Evolutionary conservation across 2,888 invertebrate genomes (phyloP).

Genomic region (Aquatica leii): DNA sequence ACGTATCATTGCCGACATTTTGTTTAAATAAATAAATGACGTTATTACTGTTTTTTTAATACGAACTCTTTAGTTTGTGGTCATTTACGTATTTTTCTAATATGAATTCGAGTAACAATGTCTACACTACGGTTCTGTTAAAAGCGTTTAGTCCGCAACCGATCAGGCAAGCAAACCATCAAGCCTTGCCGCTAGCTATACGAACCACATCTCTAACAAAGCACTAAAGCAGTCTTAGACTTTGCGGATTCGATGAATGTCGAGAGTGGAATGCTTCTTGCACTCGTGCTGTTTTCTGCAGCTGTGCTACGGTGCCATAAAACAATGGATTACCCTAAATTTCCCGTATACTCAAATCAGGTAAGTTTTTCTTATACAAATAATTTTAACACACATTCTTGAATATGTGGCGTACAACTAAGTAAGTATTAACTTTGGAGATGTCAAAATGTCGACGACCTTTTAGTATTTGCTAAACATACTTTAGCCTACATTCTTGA

Average conservation of each 20-base stretch:
- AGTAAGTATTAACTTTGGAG: constrained; percentile 45
- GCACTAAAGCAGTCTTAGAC: constrained; percentile 42
- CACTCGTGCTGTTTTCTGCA: constrained; percentile 33
- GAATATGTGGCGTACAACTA: constrained; percentile 6
- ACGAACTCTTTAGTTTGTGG: too few species aligned
- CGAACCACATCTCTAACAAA: constrained; percentile 40
- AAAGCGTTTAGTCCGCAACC: constrained; percentile 44
- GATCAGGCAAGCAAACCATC: constrained; percentile 31
- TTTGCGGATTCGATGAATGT: constrained; percentile 38
- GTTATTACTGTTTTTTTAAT: too few species aligned
- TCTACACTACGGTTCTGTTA: constrained; percentile 39
- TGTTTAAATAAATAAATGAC: too few species aligned
- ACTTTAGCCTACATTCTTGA: constrained; percentile 18
- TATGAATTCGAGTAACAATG: too few species aligned
- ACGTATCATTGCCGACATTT: too few species aligned
- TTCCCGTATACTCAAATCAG: constrained; percentile 31
- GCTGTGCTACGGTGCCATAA: constrained; percentile 32
- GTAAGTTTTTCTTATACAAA: constrained; percentile 30
- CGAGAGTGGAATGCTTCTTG: constrained; percentile 30
- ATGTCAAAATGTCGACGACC: constrained; percentile 59
- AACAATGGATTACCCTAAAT: constrained; percentile 39
- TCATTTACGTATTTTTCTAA: too few species aligned
- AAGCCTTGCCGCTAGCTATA: constrained; percentile 36
- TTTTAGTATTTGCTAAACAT: constrained; percentile 34
- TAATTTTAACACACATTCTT: constrained; percentile 30